Conservation (phyloP, 1,140 invertebrate genomes). For the Berghia stephanieae region DNA sequence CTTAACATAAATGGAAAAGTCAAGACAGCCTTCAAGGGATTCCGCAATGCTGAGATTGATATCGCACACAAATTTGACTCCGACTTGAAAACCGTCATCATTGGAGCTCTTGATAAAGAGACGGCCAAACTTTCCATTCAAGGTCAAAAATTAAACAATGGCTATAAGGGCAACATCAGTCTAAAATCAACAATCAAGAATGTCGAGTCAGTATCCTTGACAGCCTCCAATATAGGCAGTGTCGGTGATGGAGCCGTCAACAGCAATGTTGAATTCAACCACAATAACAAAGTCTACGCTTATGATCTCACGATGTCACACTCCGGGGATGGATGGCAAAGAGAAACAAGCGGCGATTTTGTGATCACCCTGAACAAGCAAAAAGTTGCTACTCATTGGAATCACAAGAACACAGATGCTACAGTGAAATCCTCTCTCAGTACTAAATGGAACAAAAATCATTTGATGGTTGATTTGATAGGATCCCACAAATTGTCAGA, state of each 20-base stretch:
- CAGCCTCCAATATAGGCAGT: neutral
- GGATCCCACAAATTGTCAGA: slow-evolving; percentile 23
- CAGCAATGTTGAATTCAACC: slow-evolving; percentile 12
- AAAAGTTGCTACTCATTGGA: slow-evolving; percentile 32
- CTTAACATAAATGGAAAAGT: slow-evolving; percentile 20
- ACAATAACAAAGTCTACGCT: slow-evolving; percentile 31
- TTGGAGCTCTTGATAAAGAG: slow-evolving; percentile 1
- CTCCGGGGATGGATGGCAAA: slow-evolving; percentile 31
- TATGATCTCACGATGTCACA: slow-evolving; percentile 36
- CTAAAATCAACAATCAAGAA: neutral
- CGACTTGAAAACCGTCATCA: slow-evolving; percentile 17
- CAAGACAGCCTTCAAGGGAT: slow-evolving; percentile 10
- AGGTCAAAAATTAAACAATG: neutral
- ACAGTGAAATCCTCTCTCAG: slow-evolving; percentile 31
- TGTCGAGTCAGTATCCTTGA: neutral
- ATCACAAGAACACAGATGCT: slow-evolving; percentile 37
- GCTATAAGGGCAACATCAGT: neutral
- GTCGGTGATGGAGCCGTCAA: slow-evolving; percentile 17
- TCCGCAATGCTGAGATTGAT: neutral
- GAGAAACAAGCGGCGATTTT: slow-evolving; percentile 32
- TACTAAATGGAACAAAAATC: slow-evolving; percentile 33
- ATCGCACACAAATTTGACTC: neutral
- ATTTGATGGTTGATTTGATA: slow-evolving; percentile 13
- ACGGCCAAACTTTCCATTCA: slow-evolving; percentile 3
- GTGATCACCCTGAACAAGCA: slow-evolving; percentile 1